Evolutionary conservation across 2,797 vertebrate species (phyloP).

Genomic region (Coilia nasus): DNA sequence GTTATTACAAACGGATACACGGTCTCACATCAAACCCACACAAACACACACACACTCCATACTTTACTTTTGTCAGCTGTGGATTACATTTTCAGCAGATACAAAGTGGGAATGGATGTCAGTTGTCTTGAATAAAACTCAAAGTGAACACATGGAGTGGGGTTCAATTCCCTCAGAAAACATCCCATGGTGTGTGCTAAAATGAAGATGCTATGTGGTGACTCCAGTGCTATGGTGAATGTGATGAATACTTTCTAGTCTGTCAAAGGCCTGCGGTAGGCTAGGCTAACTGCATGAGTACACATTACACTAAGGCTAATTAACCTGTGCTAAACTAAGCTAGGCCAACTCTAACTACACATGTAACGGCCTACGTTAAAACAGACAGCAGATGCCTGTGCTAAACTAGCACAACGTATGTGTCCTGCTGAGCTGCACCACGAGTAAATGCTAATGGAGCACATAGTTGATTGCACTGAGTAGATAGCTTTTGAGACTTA

Average conservation of each 20-base stretch:
- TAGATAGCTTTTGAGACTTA: neutral
- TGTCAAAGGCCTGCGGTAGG: neutral
- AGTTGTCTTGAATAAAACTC: neutral
- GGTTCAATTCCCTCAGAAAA: neutral
- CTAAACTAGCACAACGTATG: neutral
- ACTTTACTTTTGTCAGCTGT: neutral
- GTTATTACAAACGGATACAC: neutral
- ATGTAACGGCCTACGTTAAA: neutral
- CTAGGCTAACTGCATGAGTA: neutral
- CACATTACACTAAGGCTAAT: neutral
- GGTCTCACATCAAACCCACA: neutral
- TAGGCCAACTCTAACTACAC: neutral
- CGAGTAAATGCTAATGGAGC: neutral
- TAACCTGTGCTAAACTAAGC: neutral
- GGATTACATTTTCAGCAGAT: neutral
- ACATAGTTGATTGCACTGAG: neutral
- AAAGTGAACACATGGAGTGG: neutral
- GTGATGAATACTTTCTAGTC: neutral
- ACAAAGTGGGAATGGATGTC: neutral
- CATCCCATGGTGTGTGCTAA: neutral
- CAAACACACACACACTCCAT: slow-evolving; percentile 53
- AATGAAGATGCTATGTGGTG: neutral
- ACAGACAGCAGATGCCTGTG: neutral
- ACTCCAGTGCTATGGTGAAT: neutral
- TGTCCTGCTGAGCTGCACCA: neutral